Base-by-base conservation (phyloP, 2,113 vertebrate genomes). In the Pelmatolapia mariae region DNA sequence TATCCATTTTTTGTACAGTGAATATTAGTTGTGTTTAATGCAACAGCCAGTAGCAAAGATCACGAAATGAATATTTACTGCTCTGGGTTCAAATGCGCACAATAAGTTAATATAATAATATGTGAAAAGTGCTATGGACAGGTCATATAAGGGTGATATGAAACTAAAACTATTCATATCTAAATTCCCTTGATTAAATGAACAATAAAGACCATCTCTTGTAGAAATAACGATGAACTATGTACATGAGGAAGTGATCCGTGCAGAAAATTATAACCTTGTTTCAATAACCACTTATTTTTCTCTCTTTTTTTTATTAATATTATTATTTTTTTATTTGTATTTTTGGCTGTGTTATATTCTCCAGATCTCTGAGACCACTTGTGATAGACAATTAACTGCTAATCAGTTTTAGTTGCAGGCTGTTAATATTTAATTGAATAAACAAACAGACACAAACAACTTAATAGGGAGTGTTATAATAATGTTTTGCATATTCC, bases 391-490 rank as follows among this genome's bases (percentile, higher is more conserved):
- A 93, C 85, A 88, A 92, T 94, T 91, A 87, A 91, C 71, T 81
- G 89, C 89, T 95, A 90, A 96, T 95, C 95, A 92, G 81, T 94
- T 92, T 92, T 80, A 93, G 89, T 93, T 88, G 71, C 84, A 89
- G 81, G 81, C 91, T 92, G 92, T 96, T 93, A 95, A 95, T 95
- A 95, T 95, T 95, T 94, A 94, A 96, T 96, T 95, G 92, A 93
- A 93, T 95, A 94, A 95, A 94, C 92, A 93, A 91, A 95, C 90
- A 93, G 87, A 89, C 87, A 93, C 93, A 94, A 95, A 96, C 94
- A 93, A 93, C 92, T 93, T 95, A 95, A 95, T 90, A 63, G 92
- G 87, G 87, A 94, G 82, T 85, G 92, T 91, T 94, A 83, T 93
- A 89, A 91, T 94, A 93, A 93, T 94, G 92, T 93, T 95, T 91